Evolutionary conservation across 1,140 invertebrate genomes (phyloP), one percentile per base, ranked within the genome.

Genomic region (Drosophila leontia): DNA sequence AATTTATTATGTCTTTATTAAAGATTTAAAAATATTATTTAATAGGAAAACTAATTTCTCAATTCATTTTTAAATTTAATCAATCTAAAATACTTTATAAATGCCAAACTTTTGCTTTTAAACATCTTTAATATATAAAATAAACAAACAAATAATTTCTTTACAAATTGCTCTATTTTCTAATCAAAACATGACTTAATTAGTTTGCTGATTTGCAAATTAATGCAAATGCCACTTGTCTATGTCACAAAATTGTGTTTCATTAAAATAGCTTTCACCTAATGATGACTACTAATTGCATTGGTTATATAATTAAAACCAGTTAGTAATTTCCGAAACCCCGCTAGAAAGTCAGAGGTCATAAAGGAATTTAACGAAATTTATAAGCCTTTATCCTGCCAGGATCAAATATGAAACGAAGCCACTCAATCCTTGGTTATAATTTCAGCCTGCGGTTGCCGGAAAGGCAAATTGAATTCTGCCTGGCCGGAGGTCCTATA

Each of bases 401-500:
- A 41, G 15, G 7, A 17, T 9, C 32, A 19, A 61, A 32, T 34
- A 29, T 34, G 37, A 65, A 53, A n/a, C 34, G 13, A 55, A 55
- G 51, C 2, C 11, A 37, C 53, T 37, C 51, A 56, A 59, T 53
- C 42, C 32, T 44, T 11, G 37, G 34, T 23, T 34, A 26, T 72
- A 59, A 72, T 60, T 56, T 42, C 9, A 42, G 58, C 35, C 48
- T 75, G 71, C 50, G 72, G 62, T 76, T 60, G 50, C 19, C 12
- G 63, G 29, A 35, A 41, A 41, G 60, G 63, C 64, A 69, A 77
- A 78, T 78, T 78, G 63, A 78, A 69, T 78, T 68, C 47, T 37
- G 29, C 47, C 34, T 29, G 12, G 39, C 61, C 32, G 53, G 29
- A 59, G 68, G 69, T 56, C 41, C 62, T 42, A 32, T 70, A 55